Percentiles rank a stretch among this genome's conserved stretches.
These are phyloP conservation scores for Stenchaetothrips biformis DNA, from an alignment of 2,888 invertebrate genomes.

Conservation along the genomic window DNA sequence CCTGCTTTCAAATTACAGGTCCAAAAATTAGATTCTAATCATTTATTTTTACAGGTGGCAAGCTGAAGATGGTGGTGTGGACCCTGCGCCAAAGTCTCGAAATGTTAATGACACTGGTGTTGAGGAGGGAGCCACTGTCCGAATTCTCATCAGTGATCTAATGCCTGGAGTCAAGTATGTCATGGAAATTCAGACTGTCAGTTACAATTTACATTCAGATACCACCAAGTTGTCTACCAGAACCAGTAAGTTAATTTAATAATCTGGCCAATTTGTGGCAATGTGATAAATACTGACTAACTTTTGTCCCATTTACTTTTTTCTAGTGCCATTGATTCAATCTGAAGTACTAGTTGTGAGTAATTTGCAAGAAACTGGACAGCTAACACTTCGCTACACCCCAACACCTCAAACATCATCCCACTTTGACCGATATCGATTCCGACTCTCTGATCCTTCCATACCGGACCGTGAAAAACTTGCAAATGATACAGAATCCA, in stretches of 20 bases:
- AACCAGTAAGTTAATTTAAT: constrained; percentile 57
- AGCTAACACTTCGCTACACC: constrained; percentile 72
- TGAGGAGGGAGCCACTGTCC: constrained; percentile 39
- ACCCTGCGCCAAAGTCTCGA: background rate
- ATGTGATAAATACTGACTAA: background rate
- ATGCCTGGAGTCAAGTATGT: constrained; percentile 77
- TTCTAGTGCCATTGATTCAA: constrained; percentile 77
- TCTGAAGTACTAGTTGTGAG: constrained; percentile 87
- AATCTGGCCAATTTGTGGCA: background rate
- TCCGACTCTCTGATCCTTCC: constrained; percentile 68
- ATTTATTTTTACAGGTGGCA: background rate
- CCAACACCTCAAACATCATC: constrained; percentile 76
- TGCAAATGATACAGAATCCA: constrained; percentile 65
- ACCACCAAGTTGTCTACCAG: constrained; percentile 67
- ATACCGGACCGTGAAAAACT: constrained; percentile 68
- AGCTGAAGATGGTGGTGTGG: constrained; percentile 19
- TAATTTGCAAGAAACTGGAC: constrained; percentile 66
- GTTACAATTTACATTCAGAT: constrained; percentile 73
- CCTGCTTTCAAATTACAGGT: constrained; percentile 25
- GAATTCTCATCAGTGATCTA: constrained; percentile 63
- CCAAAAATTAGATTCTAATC: constrained; percentile 28
- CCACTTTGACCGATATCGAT: constrained; percentile 80
- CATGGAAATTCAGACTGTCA: constrained; percentile 71
- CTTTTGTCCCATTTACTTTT: background rate
- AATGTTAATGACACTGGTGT: constrained; percentile 32